Percentiles rank a stretch among this genome's conserved stretches.
phyloP scores from a whole-genome alignment of 2,797 vertebrate species.

The Crocodylus rhombifer region DNA sequence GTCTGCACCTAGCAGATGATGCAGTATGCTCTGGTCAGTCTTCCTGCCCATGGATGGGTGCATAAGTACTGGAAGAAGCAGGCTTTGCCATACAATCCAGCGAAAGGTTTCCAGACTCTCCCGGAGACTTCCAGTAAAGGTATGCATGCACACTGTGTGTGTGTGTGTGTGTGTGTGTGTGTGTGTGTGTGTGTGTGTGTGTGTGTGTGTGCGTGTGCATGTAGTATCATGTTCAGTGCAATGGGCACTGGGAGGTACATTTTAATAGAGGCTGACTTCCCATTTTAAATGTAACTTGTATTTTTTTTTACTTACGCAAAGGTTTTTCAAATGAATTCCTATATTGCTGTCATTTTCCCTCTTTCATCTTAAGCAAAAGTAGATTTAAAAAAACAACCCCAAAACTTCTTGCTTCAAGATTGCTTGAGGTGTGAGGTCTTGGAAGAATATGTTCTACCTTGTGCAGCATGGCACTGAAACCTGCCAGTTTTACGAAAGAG shows the following conservation, averaged over 20 bases:
- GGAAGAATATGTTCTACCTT: not conserved
- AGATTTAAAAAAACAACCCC: not conserved
- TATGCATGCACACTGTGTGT: no score
- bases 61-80: not conserved
- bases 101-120: not conserved
- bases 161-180: no score
- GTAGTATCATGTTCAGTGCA: not conserved
- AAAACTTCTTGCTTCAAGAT: not conserved
- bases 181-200: no score
- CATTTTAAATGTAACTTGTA: not conserved
- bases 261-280: not conserved
- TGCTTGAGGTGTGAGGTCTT: not conserved
- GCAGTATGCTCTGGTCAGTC: no score
- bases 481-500: not conserved
- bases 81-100: not conserved
- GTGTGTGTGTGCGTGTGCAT: no score
- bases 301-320: not conserved
- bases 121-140: not conserved
- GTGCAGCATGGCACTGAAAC: not conserved
- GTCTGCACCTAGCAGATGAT: no score
- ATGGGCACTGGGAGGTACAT: not conserved
- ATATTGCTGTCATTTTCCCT: not conserved
- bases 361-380: not conserved
- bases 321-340: not conserved
- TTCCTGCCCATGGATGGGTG: no score